Evolutionary conservation across 1,140 invertebrate species (phyloP).

Genomic region (Orius insidiosus): DNA sequence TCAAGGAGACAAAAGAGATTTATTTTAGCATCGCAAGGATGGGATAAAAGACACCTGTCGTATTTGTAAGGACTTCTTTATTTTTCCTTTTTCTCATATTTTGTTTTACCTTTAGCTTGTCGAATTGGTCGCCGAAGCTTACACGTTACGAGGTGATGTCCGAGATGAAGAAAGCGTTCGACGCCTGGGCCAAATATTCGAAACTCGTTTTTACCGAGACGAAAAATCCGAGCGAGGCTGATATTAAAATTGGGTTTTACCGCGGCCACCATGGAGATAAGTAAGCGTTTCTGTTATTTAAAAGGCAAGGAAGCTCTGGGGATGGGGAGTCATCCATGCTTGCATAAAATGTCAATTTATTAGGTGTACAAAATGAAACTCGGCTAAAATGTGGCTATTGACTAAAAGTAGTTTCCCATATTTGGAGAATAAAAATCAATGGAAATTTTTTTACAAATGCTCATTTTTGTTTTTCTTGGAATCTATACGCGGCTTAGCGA

Average conservation of each 20-base stretch:
- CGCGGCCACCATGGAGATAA: conserved; percentile 42
- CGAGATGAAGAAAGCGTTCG: conserved; percentile 37
- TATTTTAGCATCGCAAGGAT: conserved; percentile 34
- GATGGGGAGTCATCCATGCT: no score
- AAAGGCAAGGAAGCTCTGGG: no score
- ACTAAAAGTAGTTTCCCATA: no score
- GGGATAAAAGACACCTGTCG: conserved; percentile 40
- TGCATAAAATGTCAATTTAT: no score
- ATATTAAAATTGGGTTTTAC: conserved; percentile 47
- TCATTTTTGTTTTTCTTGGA: no score
- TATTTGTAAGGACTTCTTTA: conserved; percentile 34
- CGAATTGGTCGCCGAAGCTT: conserved; percentile 34
- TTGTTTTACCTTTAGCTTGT: conserved; percentile 28
- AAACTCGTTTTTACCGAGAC: conserved; percentile 33
- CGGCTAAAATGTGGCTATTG: no score
- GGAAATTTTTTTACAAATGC: no score
- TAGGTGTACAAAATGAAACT: no score
- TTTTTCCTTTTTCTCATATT: no score
- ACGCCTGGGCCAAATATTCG: conserved; percentile 42
- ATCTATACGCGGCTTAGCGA: no score
- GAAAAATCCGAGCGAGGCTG: conserved; percentile 28
- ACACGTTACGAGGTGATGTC: conserved; percentile 24
- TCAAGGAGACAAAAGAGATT: conserved; percentile 31
- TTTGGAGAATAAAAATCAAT: no score
- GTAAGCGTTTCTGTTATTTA: no score